Evolutionary conservation across 1,140 invertebrate species (phyloP).

Genomic region (Drosophila ananassae): DNA sequence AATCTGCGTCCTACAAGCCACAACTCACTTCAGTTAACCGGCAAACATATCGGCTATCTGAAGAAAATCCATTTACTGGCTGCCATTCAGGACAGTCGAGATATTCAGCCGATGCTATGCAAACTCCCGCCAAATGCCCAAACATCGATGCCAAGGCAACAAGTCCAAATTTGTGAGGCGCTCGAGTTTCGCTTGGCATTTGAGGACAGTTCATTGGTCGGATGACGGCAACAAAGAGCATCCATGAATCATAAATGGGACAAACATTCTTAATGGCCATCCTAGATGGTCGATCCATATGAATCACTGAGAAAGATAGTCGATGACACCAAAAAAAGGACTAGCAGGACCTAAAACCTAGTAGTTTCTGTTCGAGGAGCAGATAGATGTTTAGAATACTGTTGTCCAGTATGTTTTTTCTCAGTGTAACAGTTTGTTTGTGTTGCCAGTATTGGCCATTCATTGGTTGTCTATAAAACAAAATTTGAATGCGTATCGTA

Average conservation of each 20-base stretch:
- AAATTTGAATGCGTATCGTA: slow-evolving; percentile 47
- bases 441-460: slow-evolving; percentile 31
- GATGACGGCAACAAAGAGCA: slow-evolving; percentile 47
- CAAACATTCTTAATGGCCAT: slow-evolving; percentile 40
- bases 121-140: slow-evolving; percentile 12
- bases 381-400: no score
- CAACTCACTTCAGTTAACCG: background rate
- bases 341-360: background rate
- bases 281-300: background rate
- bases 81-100: background rate
- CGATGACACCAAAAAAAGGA: background rate
- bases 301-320: slow-evolving; percentile 14
- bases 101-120: slow-evolving; percentile 5
- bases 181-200: slow-evolving; percentile 27
- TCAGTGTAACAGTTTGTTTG: slow-evolving; percentile 3
- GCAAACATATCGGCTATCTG: slow-evolving; percentile 4
- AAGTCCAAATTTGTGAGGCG: slow-evolving; percentile 24
- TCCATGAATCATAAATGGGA: slow-evolving; percentile 46
- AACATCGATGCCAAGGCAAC: slow-evolving; percentile 30
- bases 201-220: slow-evolving; percentile 42
- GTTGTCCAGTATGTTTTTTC: background rate
- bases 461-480: slow-evolving; percentile 38
- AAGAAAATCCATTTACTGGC: slow-evolving; percentile 33
- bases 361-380: no score
- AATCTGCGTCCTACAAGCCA: background rate